phyloP scores from a whole-genome alignment of 1,140 invertebrate species.

The Polypedilum vanderplanki region DNA sequence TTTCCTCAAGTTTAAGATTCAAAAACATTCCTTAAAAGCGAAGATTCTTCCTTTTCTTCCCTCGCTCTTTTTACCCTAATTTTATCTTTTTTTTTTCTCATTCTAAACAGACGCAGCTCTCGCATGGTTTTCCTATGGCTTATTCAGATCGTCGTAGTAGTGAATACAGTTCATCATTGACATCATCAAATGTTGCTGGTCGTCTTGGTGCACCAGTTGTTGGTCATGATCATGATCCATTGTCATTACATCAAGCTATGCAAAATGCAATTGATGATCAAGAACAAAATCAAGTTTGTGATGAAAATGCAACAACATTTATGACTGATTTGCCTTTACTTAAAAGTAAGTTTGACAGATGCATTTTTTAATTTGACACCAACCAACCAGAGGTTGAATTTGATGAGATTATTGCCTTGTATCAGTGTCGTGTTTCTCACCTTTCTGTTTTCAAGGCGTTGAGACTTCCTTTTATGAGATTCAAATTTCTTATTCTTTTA shows the following conservation, averaged over 20 bases:
- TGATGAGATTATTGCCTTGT: slow-evolving; percentile 26
- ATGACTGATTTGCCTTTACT: slow-evolving; percentile 80
- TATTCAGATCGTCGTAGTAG: slow-evolving; percentile 41
- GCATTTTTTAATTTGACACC: slow-evolving; percentile 3
- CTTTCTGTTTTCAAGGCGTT: not conserved
- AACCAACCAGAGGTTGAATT: not conserved
- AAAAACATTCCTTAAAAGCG: too few relatives aligned
- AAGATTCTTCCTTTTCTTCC: too few relatives aligned
- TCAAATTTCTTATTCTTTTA: too few relatives aligned
- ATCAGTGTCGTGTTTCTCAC: slow-evolving; percentile 1
- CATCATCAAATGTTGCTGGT: slow-evolving; percentile 39
- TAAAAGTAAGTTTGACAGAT: slow-evolving; percentile 69
- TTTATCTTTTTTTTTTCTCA: too few relatives aligned
- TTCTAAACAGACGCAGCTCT: slow-evolving; percentile 39
- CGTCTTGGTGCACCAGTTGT: slow-evolving; percentile 34
- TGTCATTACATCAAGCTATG: slow-evolving; percentile 57
- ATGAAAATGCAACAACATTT: slow-evolving; percentile 68
- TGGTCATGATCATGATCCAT: slow-evolving; percentile 50
- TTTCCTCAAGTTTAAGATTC: too few relatives aligned
- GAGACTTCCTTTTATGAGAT: too few relatives aligned
- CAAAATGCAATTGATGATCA: slow-evolving; percentile 63
- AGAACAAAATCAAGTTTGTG: slow-evolving; percentile 70
- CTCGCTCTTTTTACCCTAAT: too few relatives aligned
- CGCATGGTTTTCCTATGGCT: slow-evolving; percentile 40
- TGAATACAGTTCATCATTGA: slow-evolving; percentile 41